These are phyloP conservation scores for Agonopterix alstromeriana DNA, from an alignment of 2,888 invertebrate species.

Conservation along the genomic window DNA sequence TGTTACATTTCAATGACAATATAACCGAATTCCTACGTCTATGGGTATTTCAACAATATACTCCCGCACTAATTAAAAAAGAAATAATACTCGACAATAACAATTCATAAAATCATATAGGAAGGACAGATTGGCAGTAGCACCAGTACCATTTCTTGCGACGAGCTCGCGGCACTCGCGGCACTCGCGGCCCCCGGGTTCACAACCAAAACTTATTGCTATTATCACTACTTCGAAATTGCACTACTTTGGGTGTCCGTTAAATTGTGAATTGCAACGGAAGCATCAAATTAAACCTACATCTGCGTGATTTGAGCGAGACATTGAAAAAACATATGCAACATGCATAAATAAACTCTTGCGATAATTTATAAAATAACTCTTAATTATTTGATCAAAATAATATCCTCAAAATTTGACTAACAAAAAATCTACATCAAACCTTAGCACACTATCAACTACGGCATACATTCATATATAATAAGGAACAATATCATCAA, in stretches of 20 bases:
- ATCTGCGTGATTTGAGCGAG: conserved; percentile 52
- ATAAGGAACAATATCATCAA: conserved; percentile 73
- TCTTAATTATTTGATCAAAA: conserved; percentile 15
- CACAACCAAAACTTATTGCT: conserved; percentile 75
- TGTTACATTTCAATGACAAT: conserved; percentile 75
- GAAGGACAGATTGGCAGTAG: conserved; percentile 56
- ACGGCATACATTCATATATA: conserved; percentile 71
- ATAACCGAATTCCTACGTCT: conserved; percentile 60
- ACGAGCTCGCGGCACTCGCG: conserved; percentile 30
- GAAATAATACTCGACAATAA: conserved; percentile 68
- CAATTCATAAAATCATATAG: conserved; percentile 61
- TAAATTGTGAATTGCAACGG: conserved; percentile 45
- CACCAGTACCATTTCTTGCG: conserved; percentile 27
- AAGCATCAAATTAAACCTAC: conserved; percentile 48
- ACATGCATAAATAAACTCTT: conserved; percentile 44
- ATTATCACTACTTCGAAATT: conserved; percentile 69
- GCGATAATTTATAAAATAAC: conserved; percentile 38
- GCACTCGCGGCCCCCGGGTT: conserved; percentile 37
- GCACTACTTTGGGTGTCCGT: conserved; percentile 64
- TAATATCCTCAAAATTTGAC: conserved; percentile 62
- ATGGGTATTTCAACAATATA: conserved; percentile 54
- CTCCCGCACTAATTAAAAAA: conserved; percentile 54
- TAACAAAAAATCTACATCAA: conserved; percentile 75
- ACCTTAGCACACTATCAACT: conserved; percentile 74
- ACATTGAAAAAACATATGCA: conserved; percentile 33